Conservation (phyloP, 2,797 vertebrate genomes). For the Myotis planiceps region DNA sequence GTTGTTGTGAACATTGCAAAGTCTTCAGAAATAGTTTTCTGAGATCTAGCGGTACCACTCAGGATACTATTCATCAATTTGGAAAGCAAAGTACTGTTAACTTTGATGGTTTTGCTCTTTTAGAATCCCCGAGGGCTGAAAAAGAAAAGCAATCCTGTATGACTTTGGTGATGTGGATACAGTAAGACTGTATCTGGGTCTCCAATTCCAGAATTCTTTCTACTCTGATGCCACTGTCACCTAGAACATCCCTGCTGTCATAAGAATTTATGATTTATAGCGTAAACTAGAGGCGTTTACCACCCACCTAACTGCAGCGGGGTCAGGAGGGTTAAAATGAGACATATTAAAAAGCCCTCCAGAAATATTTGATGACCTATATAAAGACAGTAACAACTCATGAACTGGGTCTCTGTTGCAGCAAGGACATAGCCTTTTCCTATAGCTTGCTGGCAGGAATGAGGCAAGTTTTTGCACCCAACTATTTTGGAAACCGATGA, state of each 20-base stretch:
- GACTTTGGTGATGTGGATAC: not conserved
- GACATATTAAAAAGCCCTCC: conserved; percentile 36
- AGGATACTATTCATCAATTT: conserved; percentile 23
- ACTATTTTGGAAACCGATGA: conserved; percentile 49
- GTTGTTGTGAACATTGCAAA: conserved; percentile 2
- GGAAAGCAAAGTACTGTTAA: not conserved
- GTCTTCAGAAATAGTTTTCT: conserved; percentile 35
- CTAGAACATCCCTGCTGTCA: not conserved
- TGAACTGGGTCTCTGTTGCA: not conserved
- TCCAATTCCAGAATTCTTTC: conserved; percentile 35
- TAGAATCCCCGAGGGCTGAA: not conserved
- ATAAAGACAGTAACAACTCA: conserved; percentile 44
- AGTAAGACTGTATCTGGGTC: not conserved
- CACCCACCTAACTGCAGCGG: not conserved
- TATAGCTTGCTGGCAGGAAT: conserved; percentile 45
- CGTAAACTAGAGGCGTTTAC: conserved; percentile 40
- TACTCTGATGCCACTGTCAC: not conserved
- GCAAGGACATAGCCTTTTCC: not conserved
- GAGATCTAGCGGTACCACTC: not conserved
- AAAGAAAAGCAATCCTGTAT: conserved; percentile 9
- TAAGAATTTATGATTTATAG: conserved; percentile 15
- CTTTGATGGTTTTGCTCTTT: conserved; percentile 58
- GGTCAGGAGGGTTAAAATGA: conserved; percentile 59
- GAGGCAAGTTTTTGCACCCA: conserved; percentile 31
- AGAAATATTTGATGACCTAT: conserved; percentile 51